These are phyloP conservation scores for Tinamus major DNA, from an alignment of 2,797 vertebrate genomes.

Conservation along the genomic window DNA sequence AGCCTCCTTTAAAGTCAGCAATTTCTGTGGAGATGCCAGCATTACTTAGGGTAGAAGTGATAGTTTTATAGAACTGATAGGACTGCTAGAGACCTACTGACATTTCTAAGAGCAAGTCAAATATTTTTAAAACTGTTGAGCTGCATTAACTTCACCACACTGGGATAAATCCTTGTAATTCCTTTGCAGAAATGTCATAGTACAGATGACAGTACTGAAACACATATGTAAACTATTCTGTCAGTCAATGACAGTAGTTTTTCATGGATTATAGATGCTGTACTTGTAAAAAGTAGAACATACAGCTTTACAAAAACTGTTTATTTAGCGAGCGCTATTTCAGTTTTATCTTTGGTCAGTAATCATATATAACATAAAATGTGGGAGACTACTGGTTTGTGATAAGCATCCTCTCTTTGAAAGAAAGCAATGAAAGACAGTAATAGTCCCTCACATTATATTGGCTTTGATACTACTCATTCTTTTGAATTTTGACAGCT, in stretches of 20 bases:
- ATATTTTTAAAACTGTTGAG: conserved; percentile 1
- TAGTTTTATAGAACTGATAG: conserved; percentile 22
- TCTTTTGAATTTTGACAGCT: background rate
- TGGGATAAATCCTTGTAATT: conserved; percentile 18
- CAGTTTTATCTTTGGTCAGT: background rate
- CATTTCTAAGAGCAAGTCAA: background rate
- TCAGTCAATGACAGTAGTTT: background rate
- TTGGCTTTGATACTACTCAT: background rate
- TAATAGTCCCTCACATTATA: background rate
- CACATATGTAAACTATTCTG: background rate
- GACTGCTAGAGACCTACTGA: background rate
- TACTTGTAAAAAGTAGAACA: background rate
- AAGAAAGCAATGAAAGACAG: background rate
- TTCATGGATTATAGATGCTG: background rate
- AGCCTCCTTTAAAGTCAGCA: background rate
- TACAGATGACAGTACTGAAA: background rate
- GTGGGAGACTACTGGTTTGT: background rate
- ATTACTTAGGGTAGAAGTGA: background rate
- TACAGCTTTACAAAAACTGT: background rate
- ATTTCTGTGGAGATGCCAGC: background rate
- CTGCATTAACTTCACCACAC: background rate
- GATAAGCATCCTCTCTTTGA: background rate
- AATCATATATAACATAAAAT: background rate
- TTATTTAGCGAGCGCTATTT: background rate
- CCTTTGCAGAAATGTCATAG: background rate